phyloP scores from a whole-genome alignment of 2,888 invertebrate species.

The Maniola hyperantus region DNA sequence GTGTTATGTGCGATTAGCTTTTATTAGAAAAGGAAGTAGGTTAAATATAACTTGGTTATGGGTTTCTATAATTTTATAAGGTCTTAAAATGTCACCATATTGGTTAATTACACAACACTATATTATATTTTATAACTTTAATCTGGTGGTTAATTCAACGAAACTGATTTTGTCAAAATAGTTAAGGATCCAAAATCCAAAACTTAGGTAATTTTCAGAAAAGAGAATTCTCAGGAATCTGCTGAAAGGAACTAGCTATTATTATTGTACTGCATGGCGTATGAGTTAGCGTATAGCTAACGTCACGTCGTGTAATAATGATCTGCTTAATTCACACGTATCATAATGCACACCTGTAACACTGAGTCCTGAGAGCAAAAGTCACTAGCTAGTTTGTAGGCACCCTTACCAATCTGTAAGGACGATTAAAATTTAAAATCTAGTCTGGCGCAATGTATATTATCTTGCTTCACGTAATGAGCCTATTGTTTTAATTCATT shows the following conservation, averaged over 20 bases:
- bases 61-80: neutral
- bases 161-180: too few relatives aligned
- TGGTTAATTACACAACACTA: too few relatives aligned
- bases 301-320: too few relatives aligned
- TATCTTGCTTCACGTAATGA: neutral
- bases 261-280: neutral
- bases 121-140: too few relatives aligned
- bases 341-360: too few relatives aligned
- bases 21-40: neutral
- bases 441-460: neutral
- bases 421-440: neutral
- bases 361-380: neutral
- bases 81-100: neutral
- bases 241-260: neutral
- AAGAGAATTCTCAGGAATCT: too few relatives aligned
- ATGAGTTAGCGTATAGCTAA: too few relatives aligned
- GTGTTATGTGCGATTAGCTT: neutral
- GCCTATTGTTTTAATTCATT: neutral
- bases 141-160: too few relatives aligned
- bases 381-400: neutral
- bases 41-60: neutral
- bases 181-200: too few relatives aligned
- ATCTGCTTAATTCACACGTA: too few relatives aligned
- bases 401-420: neutral
- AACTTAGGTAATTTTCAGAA: too few relatives aligned